Conservation (phyloP, 2,888 invertebrate species). For the Mimumesa dahlbomi region DNA sequence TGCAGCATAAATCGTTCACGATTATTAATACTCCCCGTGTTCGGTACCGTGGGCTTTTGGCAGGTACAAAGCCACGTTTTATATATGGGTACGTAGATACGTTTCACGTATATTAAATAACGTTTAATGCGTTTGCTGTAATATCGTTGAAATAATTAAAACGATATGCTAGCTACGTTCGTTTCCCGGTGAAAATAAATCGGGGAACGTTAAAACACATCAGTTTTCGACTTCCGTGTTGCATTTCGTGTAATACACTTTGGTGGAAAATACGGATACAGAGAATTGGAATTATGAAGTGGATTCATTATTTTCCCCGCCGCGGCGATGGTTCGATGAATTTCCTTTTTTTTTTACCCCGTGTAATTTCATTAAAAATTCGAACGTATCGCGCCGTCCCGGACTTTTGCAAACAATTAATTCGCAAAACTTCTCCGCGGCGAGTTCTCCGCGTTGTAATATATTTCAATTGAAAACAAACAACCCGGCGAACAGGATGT, state of each 20-base stretch:
- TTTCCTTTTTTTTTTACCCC: no score
- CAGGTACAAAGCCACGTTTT: constrained; percentile 58
- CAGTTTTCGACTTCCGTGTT: neutral
- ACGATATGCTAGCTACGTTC: constrained; percentile 17
- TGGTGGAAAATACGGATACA: neutral
- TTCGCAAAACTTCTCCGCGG: no score
- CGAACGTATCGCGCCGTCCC: no score
- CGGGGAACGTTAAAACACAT: constrained; percentile 7
- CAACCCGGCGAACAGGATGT: no score
- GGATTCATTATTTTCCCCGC: neutral
- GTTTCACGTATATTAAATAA: constrained; percentile 50
- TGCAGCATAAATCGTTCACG: constrained; percentile 50
- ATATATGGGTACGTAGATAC: constrained; percentile 30
- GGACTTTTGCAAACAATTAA: no score
- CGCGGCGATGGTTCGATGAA: no score
- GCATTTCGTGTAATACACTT: neutral
- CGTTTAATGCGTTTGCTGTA: constrained; percentile 37
- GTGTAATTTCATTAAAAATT: no score
- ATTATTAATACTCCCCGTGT: constrained; percentile 49
- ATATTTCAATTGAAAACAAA: no score
- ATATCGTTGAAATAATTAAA: constrained; percentile 58
- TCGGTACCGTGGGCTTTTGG: constrained; percentile 47
- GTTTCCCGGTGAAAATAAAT: constrained; percentile 18
- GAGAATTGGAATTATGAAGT: neutral
- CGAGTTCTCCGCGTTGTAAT: no score